Evolutionary conservation across 2,888 invertebrate species (phyloP), one percentile per base, ranked within the genome.

Genomic region (Drosophila nr. perissopoda): DNA sequence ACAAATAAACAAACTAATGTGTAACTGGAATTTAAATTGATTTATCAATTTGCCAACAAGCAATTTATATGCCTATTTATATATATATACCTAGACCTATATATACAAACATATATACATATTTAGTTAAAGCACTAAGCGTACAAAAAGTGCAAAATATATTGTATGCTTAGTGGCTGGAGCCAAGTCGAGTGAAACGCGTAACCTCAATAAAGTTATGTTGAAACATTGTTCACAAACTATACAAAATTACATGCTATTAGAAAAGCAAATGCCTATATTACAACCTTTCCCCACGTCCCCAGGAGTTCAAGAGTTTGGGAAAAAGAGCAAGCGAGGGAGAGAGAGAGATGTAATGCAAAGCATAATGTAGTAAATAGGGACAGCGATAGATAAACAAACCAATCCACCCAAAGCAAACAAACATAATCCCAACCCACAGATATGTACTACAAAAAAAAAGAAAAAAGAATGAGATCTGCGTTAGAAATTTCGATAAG

Each of bases 181-280:
- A 57, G 77, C 71, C 74, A 74, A 74, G 48, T 74, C 48, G 61
- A 71, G 48, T 45, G 54, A 76, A 69, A 63, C 42, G 36, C 67
- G 42, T 45, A 33, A 58, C 48, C 31, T 56, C 31, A 60, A 57
- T 60, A 33, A 42, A 52, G 18, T 40, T 29, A 27, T 40, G 33
- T 40, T 51, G 38, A 65, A 34, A 51, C 21, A 33, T 25, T 33
- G 40, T 29, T 51, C 36, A 33, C 31, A 38, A 21, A 25, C 16
- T 10, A 33, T 21, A 18, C 21, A 31, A 10, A 10, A 33, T 33
- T 10, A 31, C 31, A 31, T 10, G 21, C 13, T 45, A 45, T 11
- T 42, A 21, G 1, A 10, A n/a, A 10, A 13, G 21, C 16, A 25
- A 45, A 21, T 45, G 13, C 21, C 42, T 21, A 21, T 21, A 7